Evolutionary conservation across 2,888 invertebrate species (phyloP), one percentile per base, ranked within the genome.

Genomic region (Phlogophora meticulosa): DNA sequence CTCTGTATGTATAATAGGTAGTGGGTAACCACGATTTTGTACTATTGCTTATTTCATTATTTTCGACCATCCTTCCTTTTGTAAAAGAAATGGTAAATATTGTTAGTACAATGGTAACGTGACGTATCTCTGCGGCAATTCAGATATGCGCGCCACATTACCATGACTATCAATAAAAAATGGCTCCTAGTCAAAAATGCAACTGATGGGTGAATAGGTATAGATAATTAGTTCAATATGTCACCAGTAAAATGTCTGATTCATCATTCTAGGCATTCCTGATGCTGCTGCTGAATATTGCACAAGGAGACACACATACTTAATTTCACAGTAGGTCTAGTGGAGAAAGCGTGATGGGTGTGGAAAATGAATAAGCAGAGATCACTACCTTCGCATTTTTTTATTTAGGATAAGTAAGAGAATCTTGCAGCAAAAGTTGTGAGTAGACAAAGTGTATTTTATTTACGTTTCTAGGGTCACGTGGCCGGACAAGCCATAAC

Each of bases 401-500:
- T 5, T 3, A 22, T 17, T 15, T 51, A 40, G 11, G 13, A n/a
- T 32, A 32, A 10, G 17, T 20, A 34, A n/a, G 20, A 48, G 22
- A 17, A 36, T 22, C 22, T 38, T 22, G 17, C 4, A 34, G 32
- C 13, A 13, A 32, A 2, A n/a, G 24, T 34, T 20, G 1, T 34
- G 48, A 52, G 20, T 36, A 70, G 42, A 22, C 4, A 24, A 24
- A 38, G 24, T 67, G 40, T 49, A 51, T 34, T 65, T 49, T 32
- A 45, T 52, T 48, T 53, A 9, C 28, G 13, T 66, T 76, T 68
- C 10, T 84, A 97, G 97, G 99, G 99, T 51, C 99, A 99, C 86
- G 97, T 98, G 34, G 96, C 99, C 20, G 99, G 99, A 43, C 97
- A 98, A 90, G 99, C 98, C 10, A 92, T 99, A 82, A 97, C 98